Conservation (phyloP, 2,797 vertebrate species). For the Gymnothorax javanicus region DNA sequence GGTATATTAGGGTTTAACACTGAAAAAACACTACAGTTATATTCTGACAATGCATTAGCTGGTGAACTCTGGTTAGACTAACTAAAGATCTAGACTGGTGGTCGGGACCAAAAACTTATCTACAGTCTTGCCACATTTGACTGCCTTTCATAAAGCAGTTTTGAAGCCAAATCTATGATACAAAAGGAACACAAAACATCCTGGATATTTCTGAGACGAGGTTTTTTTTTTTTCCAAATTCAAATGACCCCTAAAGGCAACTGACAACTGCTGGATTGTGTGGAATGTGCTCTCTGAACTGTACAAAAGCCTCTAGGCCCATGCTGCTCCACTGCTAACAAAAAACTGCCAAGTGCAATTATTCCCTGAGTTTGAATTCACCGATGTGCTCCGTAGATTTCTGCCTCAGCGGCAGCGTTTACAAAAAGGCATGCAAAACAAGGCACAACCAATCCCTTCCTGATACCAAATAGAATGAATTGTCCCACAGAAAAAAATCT, state of each 20-base stretch:
- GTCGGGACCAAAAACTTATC: constrained; percentile 30
- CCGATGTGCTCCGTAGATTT: constrained; percentile 74
- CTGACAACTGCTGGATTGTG: constrained; percentile 82
- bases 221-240: constrained; percentile 73
- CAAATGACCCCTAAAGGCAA: constrained; percentile 91
- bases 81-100: constrained; percentile 41
- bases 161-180: constrained; percentile 44
- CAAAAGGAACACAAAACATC: constrained; percentile 56
- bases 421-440: constrained; percentile 33
- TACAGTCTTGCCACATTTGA: constrained; percentile 47
- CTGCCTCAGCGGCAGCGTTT: constrained; percentile 44
- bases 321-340: constrained; percentile 87
- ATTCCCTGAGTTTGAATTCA: constrained; percentile 84
- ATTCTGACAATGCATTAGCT: no score
- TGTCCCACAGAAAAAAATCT: no score
- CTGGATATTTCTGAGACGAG: constrained; percentile 65
- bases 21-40: no score
- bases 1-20: no score
- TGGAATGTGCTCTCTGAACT: constrained; percentile 98
- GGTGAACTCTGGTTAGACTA: constrained; percentile 19
- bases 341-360: constrained; percentile 90
- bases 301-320: constrained; percentile 85
- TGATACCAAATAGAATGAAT: neutral
- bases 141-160: constrained; percentile 39
- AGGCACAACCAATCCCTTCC: neutral